Base-by-base conservation (phyloP, 64 coral and sea anemone species). In the Dendrophyllia cribrosa region DNA sequence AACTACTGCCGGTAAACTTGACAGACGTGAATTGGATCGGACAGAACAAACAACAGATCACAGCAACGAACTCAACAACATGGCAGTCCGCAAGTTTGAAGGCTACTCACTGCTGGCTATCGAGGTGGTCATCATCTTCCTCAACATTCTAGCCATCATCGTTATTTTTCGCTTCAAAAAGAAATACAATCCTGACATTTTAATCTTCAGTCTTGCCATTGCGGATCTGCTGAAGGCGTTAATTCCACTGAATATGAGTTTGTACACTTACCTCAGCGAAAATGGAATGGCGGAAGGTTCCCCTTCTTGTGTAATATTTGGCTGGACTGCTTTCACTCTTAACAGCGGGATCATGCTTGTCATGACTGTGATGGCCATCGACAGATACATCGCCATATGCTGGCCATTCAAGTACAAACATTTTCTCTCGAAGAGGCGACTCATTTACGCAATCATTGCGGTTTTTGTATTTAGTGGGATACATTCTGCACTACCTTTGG, bases 321-420 rank as follows among this genome's bases (percentile, higher is more conserved):
- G 86, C 48, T 94, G 92, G 92, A 89, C 86, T 3, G 92, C 77
- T 53, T 94, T 94, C 46, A 84, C 87, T 2, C 62, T 88, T 12
- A 94, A 94, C 87, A 76, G 86, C 7, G 77, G 68, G 43, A 88
- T 88, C 2, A 94, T 94, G 92, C 58, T 94, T 23, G 92, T 94
- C 16, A 89, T 94, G 77, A 94, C 87, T 9, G n/a, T 94, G 25
- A 94, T 94, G 92, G 88, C 86, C 45, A 75, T 78, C 69, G 92
- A 94, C 19, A 71, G 92, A 66, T 94, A 94, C 46, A 79, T 94
- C 7, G 92, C 92, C n/a, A 89, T 94, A 74, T 94, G 92, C 51
- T 89, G 86, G 86, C 92, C 92, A 3, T 89, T 94, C 43, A 62
- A 66, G 62, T 94, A 94, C 58, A 94, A 89, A 73, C 61, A 82